Conservation (phyloP, 92 coral and sea anemone genomes). For the Epizoanthus rinbou region DNA sequence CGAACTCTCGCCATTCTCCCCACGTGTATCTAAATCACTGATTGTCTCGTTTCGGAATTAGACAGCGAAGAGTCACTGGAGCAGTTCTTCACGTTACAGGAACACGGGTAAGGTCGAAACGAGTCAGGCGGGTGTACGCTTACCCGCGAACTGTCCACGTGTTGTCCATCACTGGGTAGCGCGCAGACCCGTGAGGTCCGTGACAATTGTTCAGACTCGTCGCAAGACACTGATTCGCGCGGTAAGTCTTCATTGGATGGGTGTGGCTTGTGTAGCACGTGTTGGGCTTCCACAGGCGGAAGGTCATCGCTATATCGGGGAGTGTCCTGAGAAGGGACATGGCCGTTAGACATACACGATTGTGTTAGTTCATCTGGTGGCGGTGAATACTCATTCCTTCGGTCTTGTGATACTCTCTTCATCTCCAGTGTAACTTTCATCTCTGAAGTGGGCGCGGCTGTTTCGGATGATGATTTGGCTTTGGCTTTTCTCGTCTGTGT, state of each 20-base stretch:
- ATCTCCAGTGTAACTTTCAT: constrained; percentile 23
- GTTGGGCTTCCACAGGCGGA: background rate
- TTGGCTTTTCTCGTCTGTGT: constrained; percentile 51
- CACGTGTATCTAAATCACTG: background rate
- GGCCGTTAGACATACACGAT: background rate
- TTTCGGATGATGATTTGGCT: background rate
- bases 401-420: constrained; percentile 2
- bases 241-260: background rate
- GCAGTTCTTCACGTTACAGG: background rate
- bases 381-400: background rate
- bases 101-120: background rate
- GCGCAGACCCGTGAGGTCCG: background rate
- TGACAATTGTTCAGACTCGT: background rate
- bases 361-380: constrained; percentile 7
- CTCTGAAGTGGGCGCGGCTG: background rate
- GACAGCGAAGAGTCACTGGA: constrained; percentile 7
- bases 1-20: background rate
- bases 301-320: background rate
- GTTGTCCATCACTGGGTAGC: background rate
- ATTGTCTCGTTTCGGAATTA: background rate
- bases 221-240: background rate
- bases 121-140: background rate
- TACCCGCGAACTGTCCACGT: background rate
- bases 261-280: background rate
- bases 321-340: background rate